Base-by-base conservation (phyloP, 2,888 invertebrate genomes). In the Acleris holmiana region DNA sequence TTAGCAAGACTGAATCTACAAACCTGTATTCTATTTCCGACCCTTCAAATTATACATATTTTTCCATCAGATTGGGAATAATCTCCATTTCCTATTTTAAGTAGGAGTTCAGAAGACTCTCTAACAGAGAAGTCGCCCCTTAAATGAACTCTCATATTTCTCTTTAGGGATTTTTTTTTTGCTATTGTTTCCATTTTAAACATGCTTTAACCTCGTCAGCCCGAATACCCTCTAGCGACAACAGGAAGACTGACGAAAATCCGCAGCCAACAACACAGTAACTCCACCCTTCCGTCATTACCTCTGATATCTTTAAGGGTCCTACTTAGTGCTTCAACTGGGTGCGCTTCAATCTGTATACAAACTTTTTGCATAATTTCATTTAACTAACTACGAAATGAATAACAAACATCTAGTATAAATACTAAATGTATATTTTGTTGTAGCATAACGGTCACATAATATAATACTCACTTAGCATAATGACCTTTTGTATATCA, bases 171-270 rank as follows among this genome's bases (percentile, higher is more conserved):
- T 19, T 19, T 61, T 53, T 60, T 64, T 10, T 47, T 1, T 61
- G 61, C 70, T 67, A 71, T 13, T 69, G 54, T 58, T 18, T 44
- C n/a, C 41, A 44, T 49, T 73, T 72, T 17, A 80, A 19, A 49
- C 70, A 79, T 0, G 76, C 72, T 15, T 72, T 69, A 3, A 75
- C 40, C n/a, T n/a, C n/a, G n/a, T n/a, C n/a, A n/a, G n/a, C n/a
- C n/a, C n/a, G n/a, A n/a, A n/a, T n/a, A n/a, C 19, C 65, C 68
- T 40, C 47, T 58, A 19, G 67, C 60, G 2, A 71, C 56, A 4
- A 71, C 69, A 8, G 69, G 70, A 29, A 69, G 40, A 23, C 23
- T 71, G 69, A 8, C 65, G 10, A 48, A 69, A 70, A 19, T 70
- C 25, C 68, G n/a, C n/a, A n/a, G n/a, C n/a, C n/a, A n/a, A n/a